phyloP scores from a whole-genome alignment of 2,113 vertebrate species.

The Eclectus roratus region DNA sequence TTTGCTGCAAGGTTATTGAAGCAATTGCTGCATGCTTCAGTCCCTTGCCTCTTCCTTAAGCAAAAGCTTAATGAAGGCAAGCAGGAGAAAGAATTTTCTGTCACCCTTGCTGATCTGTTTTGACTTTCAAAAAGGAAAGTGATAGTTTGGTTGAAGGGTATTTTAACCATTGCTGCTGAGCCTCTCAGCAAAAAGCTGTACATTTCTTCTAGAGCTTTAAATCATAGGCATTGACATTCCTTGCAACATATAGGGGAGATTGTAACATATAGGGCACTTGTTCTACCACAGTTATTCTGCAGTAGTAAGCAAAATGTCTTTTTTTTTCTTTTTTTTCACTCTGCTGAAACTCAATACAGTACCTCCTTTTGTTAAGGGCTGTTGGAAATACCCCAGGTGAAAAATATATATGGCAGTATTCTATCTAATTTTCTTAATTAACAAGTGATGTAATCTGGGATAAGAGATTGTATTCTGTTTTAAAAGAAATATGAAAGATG shows the following conservation, averaged over 20 bases:
- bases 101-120: background rate
- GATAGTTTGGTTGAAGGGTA: constrained; percentile 14
- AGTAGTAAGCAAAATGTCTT: background rate
- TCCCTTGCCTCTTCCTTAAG: background rate
- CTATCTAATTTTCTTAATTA: background rate
- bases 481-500: background rate
- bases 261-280: background rate
- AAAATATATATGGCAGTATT: background rate
- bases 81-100: background rate
- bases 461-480: background rate
- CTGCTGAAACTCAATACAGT: background rate
- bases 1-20: constrained; percentile 49
- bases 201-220: background rate
- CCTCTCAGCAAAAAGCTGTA: background rate
- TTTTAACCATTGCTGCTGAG: constrained; percentile 12
- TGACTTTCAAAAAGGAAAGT: constrained; percentile 39
- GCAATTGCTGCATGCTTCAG: constrained; percentile 33
- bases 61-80: constrained; percentile 45
- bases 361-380: background rate
- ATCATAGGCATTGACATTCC: background rate
- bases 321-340: background rate
- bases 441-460: background rate
- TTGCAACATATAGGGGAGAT: background rate
- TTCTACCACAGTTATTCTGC: background rate
- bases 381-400: background rate